These are phyloP conservation scores for Alosa alosa DNA, from an alignment of 2,113 vertebrate species.

Conservation along the genomic window DNA sequence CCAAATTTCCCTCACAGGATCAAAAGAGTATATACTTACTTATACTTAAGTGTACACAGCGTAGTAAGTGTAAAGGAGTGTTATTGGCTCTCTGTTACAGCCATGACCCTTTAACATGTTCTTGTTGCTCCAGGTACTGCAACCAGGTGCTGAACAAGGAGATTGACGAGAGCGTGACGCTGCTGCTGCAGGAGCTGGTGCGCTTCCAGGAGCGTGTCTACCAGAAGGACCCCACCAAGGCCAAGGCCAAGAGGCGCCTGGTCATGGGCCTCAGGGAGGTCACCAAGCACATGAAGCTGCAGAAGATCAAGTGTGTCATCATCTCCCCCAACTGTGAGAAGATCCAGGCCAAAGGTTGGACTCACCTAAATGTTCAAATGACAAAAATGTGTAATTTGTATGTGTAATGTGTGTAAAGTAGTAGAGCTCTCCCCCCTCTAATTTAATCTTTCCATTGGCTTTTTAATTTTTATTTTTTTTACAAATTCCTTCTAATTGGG, in stretches of 20 bases:
- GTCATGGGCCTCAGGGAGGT: conserved; percentile 97
- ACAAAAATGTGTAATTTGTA: too few species aligned
- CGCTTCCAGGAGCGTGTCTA: conserved; percentile 95
- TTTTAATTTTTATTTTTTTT: neutral
- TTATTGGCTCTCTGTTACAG: too few species aligned
- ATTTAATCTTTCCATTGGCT: neutral
- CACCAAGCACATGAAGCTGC: conserved; percentile 96
- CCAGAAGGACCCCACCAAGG: conserved; percentile 92
- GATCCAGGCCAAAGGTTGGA: conserved; percentile 93
- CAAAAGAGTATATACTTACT: too few species aligned
- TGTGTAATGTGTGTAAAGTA: too few species aligned
- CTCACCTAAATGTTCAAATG: neutral
- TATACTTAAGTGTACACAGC: too few species aligned
- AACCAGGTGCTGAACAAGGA: conserved; percentile 98
- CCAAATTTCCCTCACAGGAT: too few species aligned
- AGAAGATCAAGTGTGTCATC: conserved; percentile 95
- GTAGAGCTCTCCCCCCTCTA: too few species aligned
- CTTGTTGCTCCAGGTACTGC: conserved; percentile 81
- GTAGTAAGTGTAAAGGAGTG: too few species aligned
- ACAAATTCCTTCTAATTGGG: too few species aligned
- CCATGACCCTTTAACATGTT: neutral
- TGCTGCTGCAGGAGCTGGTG: conserved; percentile 93
- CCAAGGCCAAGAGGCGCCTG: conserved; percentile 89
- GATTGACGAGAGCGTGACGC: conserved; percentile 94
- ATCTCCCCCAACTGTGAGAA: conserved; percentile 99